Base-by-base conservation (phyloP, 2,888 invertebrate genomes). In the Parasteatoda lunata region DNA sequence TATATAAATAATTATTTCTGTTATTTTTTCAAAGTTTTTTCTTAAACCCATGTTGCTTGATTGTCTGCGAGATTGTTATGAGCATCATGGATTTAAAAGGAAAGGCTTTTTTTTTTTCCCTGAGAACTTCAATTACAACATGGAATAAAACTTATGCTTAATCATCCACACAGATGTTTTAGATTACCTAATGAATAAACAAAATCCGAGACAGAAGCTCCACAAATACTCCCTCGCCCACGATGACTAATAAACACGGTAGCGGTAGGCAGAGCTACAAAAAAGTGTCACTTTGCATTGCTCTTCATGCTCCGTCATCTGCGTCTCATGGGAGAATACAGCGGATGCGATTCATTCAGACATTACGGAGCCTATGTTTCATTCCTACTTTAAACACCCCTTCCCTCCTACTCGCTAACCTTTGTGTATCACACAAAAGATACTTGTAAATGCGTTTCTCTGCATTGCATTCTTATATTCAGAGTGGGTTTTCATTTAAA, bases 311-410 rank as follows among this genome's bases (percentile, higher is more conserved):
- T 59, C 59, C 59, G 59, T 52, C 68, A 72, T 65, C 52, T n/a
- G 13, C 59, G 49, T 71, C 69, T 83, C 83, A 84, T 84, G 30
- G 2, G 84, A 77, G 72, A 59, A 77, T 77, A 13, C 47, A 64
- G 72, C 64, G 80, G 72, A 79, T 79, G 71, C 70, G 15, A 79
- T 64, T 71, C 79, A 77, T 77, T 69, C 59, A 59, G 59, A 59
- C 59, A n/a, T 13, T n/a, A 7, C n/a, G 59, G 59, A 59, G 59
- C 59, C 59, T 59, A 0, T 30, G 30, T 30, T 30, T 30, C 30
- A 30, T 30, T 30, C 30, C 30, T 30, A 30, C 30, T 30, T 30
- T 30, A 1, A 30, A 30, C 30, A 30, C 30, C 59, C 59, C 4
- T n/a, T n/a, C 59, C 59, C 59, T 13, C 59, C 59, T 9, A 5